Percentiles rank a stretch among this genome's conserved stretches.
phyloP scores from a whole-genome alignment of 2,113 vertebrate species.

The Bagarius yarrelli region DNA sequence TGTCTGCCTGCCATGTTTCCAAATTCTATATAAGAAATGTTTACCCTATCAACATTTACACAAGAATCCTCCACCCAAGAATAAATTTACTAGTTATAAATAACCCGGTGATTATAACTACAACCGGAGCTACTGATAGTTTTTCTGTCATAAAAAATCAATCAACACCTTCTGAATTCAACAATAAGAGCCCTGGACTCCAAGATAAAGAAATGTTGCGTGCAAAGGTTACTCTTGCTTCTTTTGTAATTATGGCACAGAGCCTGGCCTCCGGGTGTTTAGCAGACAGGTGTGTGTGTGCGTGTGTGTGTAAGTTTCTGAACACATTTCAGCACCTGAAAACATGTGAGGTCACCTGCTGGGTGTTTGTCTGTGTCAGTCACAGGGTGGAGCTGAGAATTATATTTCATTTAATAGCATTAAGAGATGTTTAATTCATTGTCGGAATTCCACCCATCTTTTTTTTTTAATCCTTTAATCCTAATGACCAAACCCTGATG shows the following conservation, averaged over 20 bases:
- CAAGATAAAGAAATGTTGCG: slow-evolving; percentile 57
- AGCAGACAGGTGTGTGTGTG: slow-evolving; percentile 69
- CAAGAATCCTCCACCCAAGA: not conserved
- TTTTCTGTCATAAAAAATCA: not conserved
- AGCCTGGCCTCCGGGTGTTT: slow-evolving; percentile 67
- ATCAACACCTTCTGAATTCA: not conserved
- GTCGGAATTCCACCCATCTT: not conserved
- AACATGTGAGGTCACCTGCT: not conserved
- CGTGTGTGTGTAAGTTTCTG: slow-evolving; percentile 50
- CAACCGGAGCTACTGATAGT: not conserved
- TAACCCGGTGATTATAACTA: not conserved
- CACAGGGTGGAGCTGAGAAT: slow-evolving; percentile 8
- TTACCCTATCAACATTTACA: not conserved
- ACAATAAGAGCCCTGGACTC: not conserved
- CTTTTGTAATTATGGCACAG: slow-evolving; percentile 64
- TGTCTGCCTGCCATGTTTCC: not conserved
- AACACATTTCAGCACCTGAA: slow-evolving; percentile 21
- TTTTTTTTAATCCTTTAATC: not conserved
- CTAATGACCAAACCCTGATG: slow-evolving; percentile 2
- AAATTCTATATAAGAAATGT: not conserved
- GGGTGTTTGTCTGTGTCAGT: slow-evolving; percentile 15
- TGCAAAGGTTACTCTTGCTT: slow-evolving; percentile 66
- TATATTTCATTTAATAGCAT: slow-evolving; percentile 16
- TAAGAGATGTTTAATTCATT: slow-evolving; percentile 12
- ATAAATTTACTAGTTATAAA: not conserved